phyloP scores from a whole-genome alignment of 2,888 invertebrate species.

The Pollenia griseotomentosa region DNA sequence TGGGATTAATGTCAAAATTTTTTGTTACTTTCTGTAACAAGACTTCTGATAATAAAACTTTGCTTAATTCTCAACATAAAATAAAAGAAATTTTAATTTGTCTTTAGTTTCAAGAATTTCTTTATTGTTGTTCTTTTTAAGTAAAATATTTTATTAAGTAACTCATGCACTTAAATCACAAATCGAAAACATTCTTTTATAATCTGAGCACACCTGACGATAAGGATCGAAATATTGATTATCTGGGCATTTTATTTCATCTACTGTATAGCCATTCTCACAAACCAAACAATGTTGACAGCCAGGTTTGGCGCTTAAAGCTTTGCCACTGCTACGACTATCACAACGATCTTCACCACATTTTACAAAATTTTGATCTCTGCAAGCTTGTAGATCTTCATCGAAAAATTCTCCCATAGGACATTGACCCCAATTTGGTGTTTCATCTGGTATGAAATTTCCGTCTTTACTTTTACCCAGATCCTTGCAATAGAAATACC shows the following conservation, averaged over 20 bases:
- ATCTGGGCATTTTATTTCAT: conserved; percentile 76
- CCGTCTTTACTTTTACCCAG: conserved; percentile 65
- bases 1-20: too few species aligned
- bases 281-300: conserved; percentile 80
- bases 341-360: conserved; percentile 80
- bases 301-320: conserved; percentile 74
- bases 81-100: too few species aligned
- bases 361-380: conserved; percentile 72
- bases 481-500: conserved; percentile 79
- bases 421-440: conserved; percentile 78
- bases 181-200: conserved; percentile 71
- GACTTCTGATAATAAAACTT: too few species aligned
- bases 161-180: conserved; percentile 70
- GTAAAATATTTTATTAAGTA: neutral
- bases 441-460: conserved; percentile 74
- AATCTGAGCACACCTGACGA: conserved; percentile 73
- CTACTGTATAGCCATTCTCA: conserved; percentile 72
- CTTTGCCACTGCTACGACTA: conserved; percentile 76
- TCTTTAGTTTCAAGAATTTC: too few species aligned
- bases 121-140: neutral
- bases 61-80: too few species aligned
- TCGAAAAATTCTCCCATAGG: conserved; percentile 76
- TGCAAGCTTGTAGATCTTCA: conserved; percentile 73
- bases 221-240: conserved; percentile 76
- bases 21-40: too few species aligned